These are phyloP conservation scores for Eonycteris spelaea DNA, from an alignment of 2,113 vertebrate genomes.

Conservation along the genomic window DNA sequence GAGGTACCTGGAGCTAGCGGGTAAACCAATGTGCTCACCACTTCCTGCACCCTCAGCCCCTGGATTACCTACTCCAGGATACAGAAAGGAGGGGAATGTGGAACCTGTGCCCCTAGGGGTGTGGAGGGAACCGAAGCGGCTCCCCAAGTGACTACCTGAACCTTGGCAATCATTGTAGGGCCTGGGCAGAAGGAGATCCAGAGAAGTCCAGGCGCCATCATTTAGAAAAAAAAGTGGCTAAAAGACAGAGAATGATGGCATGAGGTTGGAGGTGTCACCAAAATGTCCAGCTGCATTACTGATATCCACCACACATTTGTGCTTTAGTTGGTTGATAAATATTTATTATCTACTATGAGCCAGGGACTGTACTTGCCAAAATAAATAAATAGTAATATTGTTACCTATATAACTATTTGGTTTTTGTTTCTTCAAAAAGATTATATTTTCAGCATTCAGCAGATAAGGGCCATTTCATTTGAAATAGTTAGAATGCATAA, in stretches of 20 bases:
- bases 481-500: not conserved
- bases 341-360: not conserved
- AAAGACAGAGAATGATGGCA: not conserved
- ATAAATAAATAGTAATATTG: not conserved
- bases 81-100: not conserved
- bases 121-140: not conserved
- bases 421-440: not conserved
- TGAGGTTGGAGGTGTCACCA: not conserved
- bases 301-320: not conserved
- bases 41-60: not conserved
- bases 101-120: not conserved
- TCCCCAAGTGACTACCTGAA: not conserved
- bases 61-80: not conserved
- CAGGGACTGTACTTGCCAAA: not conserved
- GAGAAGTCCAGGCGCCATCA: not conserved
- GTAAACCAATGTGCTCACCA: too few relatives aligned
- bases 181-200: not conserved
- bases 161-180: not conserved
- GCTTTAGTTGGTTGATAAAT: not conserved
- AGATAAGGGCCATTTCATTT: not conserved
- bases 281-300: not conserved
- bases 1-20: not conserved
- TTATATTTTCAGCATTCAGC: not conserved
- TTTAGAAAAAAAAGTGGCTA: not conserved
- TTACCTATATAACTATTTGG: not conserved